These are phyloP conservation scores for Adoxophyes honmai DNA, from an alignment of 1,140 invertebrate genomes.

Conservation along the genomic window DNA sequence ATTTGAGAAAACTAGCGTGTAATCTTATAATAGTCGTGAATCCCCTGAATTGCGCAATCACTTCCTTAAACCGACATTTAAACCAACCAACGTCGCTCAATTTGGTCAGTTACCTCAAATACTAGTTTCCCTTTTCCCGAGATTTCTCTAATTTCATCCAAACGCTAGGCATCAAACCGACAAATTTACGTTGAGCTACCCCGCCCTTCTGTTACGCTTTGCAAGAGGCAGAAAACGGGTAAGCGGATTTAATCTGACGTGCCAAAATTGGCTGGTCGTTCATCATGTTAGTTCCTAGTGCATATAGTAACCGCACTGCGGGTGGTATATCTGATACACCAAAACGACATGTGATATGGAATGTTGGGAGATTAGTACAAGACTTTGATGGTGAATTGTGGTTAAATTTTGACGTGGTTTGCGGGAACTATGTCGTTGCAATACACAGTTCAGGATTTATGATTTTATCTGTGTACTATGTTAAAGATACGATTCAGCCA, in stretches of 20 bases:
- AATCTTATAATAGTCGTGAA: too few species aligned
- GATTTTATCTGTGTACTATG: too few species aligned
- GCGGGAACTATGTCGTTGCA: too few species aligned
- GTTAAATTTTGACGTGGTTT: neutral
- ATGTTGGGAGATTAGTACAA: neutral
- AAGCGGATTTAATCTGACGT: constrained; percentile 2
- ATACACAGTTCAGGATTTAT: too few species aligned
- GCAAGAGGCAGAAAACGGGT: neutral
- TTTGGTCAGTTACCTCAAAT: neutral
- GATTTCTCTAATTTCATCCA: constrained; percentile 29
- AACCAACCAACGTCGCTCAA: too few species aligned
- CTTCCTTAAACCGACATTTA: too few species aligned
- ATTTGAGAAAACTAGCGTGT: too few species aligned
- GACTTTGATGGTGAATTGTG: neutral
- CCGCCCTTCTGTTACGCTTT: neutral
- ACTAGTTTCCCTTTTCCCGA: constrained; percentile 22
- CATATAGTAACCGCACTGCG: constrained; percentile 32
- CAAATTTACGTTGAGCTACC: constrained; percentile 22
- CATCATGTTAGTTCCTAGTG: constrained; percentile 23
- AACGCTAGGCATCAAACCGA: constrained; percentile 21
- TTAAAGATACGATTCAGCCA: too few species aligned
- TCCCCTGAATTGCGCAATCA: too few species aligned
- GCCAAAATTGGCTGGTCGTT: constrained; percentile 18
- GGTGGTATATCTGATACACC: constrained; percentile 14
- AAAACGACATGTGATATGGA: neutral